phyloP scores from a whole-genome alignment of 2,888 invertebrate species.

The Callimorpha dominula region DNA sequence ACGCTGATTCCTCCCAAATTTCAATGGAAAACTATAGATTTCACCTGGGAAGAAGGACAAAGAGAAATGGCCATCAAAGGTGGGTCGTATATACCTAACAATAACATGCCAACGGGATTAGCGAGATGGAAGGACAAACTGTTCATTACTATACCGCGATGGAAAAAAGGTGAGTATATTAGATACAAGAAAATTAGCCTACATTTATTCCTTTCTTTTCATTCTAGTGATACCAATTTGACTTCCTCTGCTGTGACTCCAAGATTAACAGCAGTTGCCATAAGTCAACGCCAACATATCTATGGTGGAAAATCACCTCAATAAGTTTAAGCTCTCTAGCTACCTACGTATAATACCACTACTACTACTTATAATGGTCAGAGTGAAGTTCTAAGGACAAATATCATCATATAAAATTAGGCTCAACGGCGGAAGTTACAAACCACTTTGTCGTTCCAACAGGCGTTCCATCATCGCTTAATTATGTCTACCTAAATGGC shows the following conservation, averaged over 20 bases:
- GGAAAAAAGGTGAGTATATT: slow-evolving; percentile 85
- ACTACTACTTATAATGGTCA: no score
- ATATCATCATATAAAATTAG: not conserved
- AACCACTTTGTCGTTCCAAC: not conserved
- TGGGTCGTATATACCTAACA: slow-evolving; percentile 86
- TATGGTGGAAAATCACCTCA: no score
- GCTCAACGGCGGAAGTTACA: no score
- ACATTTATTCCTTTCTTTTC: not conserved
- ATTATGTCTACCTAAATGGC: slow-evolving; percentile 85
- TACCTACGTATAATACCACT: no score
- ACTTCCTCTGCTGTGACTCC: not conserved
- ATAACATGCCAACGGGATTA: slow-evolving; percentile 90
- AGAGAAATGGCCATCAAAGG: slow-evolving; percentile 83
- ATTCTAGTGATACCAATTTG: not conserved
- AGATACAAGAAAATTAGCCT: not conserved
- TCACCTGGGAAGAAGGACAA: slow-evolving; percentile 80
- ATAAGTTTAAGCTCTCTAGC: no score
- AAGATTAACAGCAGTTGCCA: not conserved
- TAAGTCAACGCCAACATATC: no score
- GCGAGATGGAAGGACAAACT: slow-evolving; percentile 90
- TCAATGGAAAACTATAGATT: slow-evolving; percentile 89
- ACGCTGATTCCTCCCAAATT: slow-evolving; percentile 72
- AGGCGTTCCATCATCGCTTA: slow-evolving; percentile 73
- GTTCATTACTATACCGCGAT: slow-evolving; percentile 89
- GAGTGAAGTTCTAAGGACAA: no score